These are phyloP conservation scores for Zophobas atratus DNA, from an alignment of 1,140 invertebrate genomes.

Conservation along the genomic window DNA sequence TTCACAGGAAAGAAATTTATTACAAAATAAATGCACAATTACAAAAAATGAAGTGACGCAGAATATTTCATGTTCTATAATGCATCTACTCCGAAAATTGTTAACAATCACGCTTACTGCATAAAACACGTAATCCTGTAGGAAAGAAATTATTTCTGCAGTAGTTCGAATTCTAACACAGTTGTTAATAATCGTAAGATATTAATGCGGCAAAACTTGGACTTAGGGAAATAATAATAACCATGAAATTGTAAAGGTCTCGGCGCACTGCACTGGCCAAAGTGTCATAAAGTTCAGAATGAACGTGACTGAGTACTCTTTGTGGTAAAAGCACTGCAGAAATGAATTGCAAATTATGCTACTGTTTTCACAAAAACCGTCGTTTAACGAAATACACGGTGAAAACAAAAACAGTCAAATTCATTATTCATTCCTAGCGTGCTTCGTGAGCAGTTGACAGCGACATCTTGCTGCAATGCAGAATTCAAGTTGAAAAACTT, in stretches of 20 bases:
- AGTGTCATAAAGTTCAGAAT: neutral
- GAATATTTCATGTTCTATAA: no score
- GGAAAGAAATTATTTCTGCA: no score
- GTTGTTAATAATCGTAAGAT: no score
- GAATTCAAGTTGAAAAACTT: no score
- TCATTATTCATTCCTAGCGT: conserved; percentile 2
- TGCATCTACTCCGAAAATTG: no score
- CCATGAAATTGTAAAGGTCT: conserved; percentile 18
- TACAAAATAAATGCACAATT: no score
- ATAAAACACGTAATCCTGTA: no score
- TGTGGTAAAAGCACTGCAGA: neutral
- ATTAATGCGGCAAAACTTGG: no score
- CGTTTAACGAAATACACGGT: neutral
- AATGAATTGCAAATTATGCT: conserved; percentile 5
- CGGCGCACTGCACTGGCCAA: neutral
- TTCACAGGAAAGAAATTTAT: no score
- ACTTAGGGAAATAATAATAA: neutral
- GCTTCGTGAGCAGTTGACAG: neutral
- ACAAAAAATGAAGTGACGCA: no score
- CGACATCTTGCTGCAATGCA: neutral
- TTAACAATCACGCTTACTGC: no score
- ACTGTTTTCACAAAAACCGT: neutral
- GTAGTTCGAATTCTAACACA: no score
- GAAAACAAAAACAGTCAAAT: neutral
- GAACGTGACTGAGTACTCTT: neutral